These are phyloP conservation scores for Serripes groenlandicus DNA, from an alignment of 2,888 invertebrate species.

Conservation along the genomic window DNA sequence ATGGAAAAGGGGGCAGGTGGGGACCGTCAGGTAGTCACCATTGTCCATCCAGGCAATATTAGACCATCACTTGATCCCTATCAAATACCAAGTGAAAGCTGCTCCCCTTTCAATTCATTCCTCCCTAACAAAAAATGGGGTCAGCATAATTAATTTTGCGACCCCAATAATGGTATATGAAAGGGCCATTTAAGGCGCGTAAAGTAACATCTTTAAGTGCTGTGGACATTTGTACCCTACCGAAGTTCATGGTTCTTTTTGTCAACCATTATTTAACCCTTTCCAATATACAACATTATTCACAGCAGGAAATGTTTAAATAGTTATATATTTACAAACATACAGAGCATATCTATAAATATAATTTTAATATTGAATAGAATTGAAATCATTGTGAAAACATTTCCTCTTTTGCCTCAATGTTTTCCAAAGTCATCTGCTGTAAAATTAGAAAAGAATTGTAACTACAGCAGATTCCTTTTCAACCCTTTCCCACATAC, in stretches of 20 bases:
- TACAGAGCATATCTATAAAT: too few species aligned
- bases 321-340: too few species aligned
- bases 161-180: conserved; percentile 16
- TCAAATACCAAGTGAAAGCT: conserved; percentile 13
- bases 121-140: conserved; percentile 1
- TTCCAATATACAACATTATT: too few species aligned
- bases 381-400: neutral
- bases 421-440: neutral
- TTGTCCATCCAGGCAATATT: conserved; percentile 19
- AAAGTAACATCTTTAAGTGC: conserved; percentile 14
- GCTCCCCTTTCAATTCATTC: conserved; percentile 2
- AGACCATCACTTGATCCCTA: conserved; percentile 25
- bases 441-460: neutral
- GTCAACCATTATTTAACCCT: too few species aligned
- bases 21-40: neutral
- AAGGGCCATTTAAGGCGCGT: conserved; percentile 22
- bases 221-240: conserved; percentile 1
- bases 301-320: too few species aligned
- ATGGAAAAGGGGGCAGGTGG: conserved; percentile 15
- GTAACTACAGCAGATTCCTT: too few species aligned
- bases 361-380: neutral
- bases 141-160: conserved; percentile 24
- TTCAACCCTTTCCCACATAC: too few species aligned
- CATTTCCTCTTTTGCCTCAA: neutral
- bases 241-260: conserved; percentile 18